phyloP scores from a whole-genome alignment of 1,140 invertebrate species.

The Saccostrea cuccullata region DNA sequence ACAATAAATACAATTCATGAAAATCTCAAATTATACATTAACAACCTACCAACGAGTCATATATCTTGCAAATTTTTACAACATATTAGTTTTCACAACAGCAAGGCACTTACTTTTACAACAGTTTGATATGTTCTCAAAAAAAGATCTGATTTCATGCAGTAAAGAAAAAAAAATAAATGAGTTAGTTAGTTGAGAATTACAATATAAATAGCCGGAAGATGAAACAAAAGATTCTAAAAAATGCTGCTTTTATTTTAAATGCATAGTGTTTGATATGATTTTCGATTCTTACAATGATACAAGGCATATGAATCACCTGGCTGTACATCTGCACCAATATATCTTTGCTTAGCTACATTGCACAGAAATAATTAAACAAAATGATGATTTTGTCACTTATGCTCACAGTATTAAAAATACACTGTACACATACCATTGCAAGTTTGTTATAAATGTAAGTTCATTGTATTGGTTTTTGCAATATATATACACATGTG shows the following conservation, averaged over 20 bases:
- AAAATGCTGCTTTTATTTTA: no score
- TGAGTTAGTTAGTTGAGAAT: neutral
- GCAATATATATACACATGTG: neutral
- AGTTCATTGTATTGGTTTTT: neutral
- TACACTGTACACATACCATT: no score
- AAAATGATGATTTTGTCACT: no score
- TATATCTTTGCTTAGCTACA: no score
- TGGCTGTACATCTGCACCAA: neutral
- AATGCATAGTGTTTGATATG: no score
- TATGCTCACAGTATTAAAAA: no score
- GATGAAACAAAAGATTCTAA: neutral
- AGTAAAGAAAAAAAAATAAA: neutral
- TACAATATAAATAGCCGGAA: neutral
- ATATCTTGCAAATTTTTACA: neutral
- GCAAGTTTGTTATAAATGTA: neutral
- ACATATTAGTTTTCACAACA: neutral
- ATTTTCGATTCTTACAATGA: neutral
- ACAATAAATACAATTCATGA: neutral
- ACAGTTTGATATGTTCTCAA: neutral
- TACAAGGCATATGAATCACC: neutral
- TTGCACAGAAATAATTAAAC: no score
- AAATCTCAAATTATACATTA: neutral
- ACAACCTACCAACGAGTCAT: no score
- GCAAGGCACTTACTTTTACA: conserved; percentile 6
- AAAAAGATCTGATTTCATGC: neutral